Evolutionary conservation across 1,140 invertebrate species (phyloP).

Genomic region (Tachypleus tridentatus): DNA sequence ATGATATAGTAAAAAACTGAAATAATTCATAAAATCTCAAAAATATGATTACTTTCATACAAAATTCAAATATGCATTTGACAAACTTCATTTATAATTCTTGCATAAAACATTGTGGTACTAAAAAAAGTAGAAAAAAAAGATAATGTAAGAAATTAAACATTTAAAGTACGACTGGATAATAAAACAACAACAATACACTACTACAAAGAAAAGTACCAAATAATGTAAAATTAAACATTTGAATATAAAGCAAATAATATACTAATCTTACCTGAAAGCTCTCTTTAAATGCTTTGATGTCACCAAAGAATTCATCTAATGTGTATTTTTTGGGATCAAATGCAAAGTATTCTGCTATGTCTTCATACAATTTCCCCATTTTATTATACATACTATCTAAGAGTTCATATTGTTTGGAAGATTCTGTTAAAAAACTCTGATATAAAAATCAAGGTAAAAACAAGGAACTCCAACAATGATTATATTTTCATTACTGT

Average conservation of each 20-base stretch:
- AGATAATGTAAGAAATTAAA: slow-evolving; percentile 12
- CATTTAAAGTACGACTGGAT: slow-evolving; percentile 5
- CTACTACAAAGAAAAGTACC: background rate
- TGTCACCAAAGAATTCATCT: slow-evolving; percentile 91
- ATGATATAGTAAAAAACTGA: too few relatives aligned
- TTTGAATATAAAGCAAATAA: slow-evolving; percentile 9
- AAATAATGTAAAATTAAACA: background rate
- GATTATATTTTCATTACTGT: too few relatives aligned
- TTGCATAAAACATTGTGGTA: too few relatives aligned
- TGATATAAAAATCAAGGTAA: slow-evolving; percentile 25
- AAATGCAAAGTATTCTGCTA: slow-evolving; percentile 86
- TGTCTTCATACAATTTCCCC: slow-evolving; percentile 65
- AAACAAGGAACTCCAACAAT: slow-evolving; percentile 7
- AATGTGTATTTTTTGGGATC: slow-evolving; percentile 86
- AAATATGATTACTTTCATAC: too few relatives aligned
- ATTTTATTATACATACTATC: slow-evolving; percentile 90
- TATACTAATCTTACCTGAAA: slow-evolving; percentile 54
- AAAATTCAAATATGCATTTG: too few relatives aligned
- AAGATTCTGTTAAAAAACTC: slow-evolving; percentile 62
- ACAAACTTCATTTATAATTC: too few relatives aligned
- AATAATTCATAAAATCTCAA: too few relatives aligned
- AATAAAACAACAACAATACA: slow-evolving; percentile 9
- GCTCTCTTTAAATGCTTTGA: slow-evolving; percentile 88
- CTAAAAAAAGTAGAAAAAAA: slow-evolving; percentile 14
- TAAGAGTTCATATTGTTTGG: slow-evolving; percentile 72